A percentile compares a stretch with the other conserved stretches of the same genome.
These are phyloP conservation scores for Nylanderia fulva DNA, from an alignment of 1,140 invertebrate species.

Conservation along the genomic window DNA sequence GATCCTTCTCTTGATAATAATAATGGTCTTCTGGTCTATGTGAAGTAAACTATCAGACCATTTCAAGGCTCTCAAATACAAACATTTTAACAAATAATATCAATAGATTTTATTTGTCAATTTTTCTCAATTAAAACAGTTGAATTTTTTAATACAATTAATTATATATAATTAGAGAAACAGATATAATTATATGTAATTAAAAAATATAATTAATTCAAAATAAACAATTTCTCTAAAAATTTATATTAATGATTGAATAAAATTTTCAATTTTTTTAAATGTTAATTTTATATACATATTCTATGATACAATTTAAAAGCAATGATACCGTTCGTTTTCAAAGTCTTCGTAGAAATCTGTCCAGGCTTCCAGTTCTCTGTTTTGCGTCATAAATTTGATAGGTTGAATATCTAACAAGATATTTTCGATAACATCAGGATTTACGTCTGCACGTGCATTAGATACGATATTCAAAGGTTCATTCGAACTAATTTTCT, in stretches of 20 bases:
- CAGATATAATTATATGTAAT: neutral
- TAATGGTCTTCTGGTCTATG: slow-evolving; percentile 30
- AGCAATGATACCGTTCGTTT: slow-evolving; percentile 31
- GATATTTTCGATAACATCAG: slow-evolving; percentile 37
- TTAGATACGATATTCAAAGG: slow-evolving; percentile 24
- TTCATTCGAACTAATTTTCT: slow-evolving; percentile 11
- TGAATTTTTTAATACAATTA: neutral
- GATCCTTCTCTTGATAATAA: slow-evolving; percentile 40
- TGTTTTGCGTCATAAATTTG: neutral
- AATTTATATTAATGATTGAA: neutral
- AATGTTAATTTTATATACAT: neutral
- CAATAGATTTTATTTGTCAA: neutral
- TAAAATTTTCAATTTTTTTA: neutral
- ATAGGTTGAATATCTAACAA: slow-evolving; percentile 53
- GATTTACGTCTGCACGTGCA: slow-evolving; percentile 33
- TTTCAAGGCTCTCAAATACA: neutral
- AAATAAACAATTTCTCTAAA: neutral
- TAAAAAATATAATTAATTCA: neutral
- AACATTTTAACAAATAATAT: neutral
- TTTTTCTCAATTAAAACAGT: neutral
- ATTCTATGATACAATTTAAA: neutral
- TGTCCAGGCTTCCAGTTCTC: neutral
- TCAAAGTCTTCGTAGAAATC: slow-evolving; percentile 40
- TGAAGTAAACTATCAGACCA: neutral
- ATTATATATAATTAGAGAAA: neutral